Base-by-base conservation (phyloP, 2,797 vertebrate species). In the Sebastes reedi region DNA sequence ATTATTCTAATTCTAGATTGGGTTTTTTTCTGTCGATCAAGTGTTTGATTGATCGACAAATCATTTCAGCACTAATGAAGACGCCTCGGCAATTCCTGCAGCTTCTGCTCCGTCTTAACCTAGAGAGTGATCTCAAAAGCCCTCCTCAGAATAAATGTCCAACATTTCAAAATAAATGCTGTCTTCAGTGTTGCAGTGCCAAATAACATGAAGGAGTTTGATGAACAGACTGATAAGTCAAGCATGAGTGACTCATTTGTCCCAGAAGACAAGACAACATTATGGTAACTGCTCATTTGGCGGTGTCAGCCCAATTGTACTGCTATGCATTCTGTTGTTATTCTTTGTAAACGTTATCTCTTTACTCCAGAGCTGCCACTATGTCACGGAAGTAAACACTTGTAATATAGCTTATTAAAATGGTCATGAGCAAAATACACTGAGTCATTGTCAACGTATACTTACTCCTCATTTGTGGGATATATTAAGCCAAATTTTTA, bases 241-340 rank as follows among this genome's bases (percentile, higher is more conserved):
- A 81, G 86, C 88, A 69, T 72, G 82, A 87, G 83, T 90, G 88
- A 89, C 61, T 93, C 91, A 91, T 89, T 93, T 91, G 66, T 93
- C 88, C 80, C 88, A 80, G 60, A 84, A 67, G 73, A 91, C 79
- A 66, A 66, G 76, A 46, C 59, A 54, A 66, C 88, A 85, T 85
- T 70, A 87, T 85, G 80, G 65, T 64, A 81, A 79, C 88, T 83
- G 82, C 75, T 92, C 78, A 75, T 90, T 91, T 89, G 77, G 61
- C 68, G 10, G 54, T 72, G 78, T 88, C 79, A 76, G 81, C 75
- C 81, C 80, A 84, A 58, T 85, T 90, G 80, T 77, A 69, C 71
- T 70, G 70, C 73, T 67, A 52, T 81, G 85, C 77, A 84, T 88
- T 90, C 77, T 87, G 77, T 70, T 87, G 81, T 88, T 83, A 67